Base-by-base conservation (phyloP, 2,797 vertebrate genomes). In the Prionace glauca region DNA sequence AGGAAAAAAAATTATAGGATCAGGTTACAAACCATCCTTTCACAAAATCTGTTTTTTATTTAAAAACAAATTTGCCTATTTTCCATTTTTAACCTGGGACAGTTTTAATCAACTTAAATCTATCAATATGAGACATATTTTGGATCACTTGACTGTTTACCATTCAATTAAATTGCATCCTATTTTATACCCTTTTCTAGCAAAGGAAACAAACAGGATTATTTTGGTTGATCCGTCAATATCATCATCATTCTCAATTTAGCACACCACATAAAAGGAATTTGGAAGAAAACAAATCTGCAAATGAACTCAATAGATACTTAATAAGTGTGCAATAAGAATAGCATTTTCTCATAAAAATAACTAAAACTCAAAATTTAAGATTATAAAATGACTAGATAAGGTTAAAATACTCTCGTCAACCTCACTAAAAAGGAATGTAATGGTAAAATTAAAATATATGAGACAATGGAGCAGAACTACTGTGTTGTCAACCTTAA, bases 1-100 rank as follows among this genome's bases (percentile, higher is more conserved):
- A 97, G 97, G 97, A 98, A 96, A 95, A 36, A 72, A 77, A 60
- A 95, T 95, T 74, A 56, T 29, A 77, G 45, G 14, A 74, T 74
- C 29, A 60, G 71, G 14, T 95, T 77, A 56, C 8, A 20, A 95
- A 60, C 45, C 41, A 91, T 65, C 56, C 60, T 91, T 90, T 91
- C 16, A 91, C 56, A 36, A 20, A 94, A 26, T 95, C 77, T 74
- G 50, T 11, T 11, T 95, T 18, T 7, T 41, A 2, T 22, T 50
- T 72, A 71, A n/a, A 65, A 29, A 45, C 45, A 45, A 45, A 45
- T 91, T 65, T 32, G n/a, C 29, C 5, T 20, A 56, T 60, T 91
- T 91, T 20, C 16, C 14, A 65, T 62, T 72, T 95, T 77, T 95
- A 95, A 95, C 45, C 29, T 91, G 56, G 88, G 88, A 62, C 12